A percentile compares a stretch with the other conserved stretches of the same genome.
Conservation (phyloP, 2,888 invertebrate genomes). For the Pachycephus smyrnensis region DNA sequence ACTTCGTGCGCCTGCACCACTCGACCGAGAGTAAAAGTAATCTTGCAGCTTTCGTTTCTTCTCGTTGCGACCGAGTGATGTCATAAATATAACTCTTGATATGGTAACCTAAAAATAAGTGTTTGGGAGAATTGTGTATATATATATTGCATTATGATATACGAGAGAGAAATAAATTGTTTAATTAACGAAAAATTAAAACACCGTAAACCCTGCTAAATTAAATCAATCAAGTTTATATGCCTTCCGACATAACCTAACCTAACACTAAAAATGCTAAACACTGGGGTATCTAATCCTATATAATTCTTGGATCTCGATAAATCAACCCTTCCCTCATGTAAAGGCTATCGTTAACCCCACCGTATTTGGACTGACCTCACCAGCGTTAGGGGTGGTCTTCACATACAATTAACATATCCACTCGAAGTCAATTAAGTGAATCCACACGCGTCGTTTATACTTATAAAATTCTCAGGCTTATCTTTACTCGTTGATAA, state of each 20-base stretch:
- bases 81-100: slow-evolving; percentile 57
- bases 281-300: neutral
- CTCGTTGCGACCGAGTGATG: slow-evolving; percentile 55
- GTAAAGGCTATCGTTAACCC: neutral
- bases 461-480: neutral
- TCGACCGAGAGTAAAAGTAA: slow-evolving; percentile 59
- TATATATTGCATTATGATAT: neutral
- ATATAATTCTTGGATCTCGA: neutral
- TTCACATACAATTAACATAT: neutral
- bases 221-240: neutral
- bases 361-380: neutral
- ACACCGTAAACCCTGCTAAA: neutral
- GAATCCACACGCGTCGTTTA: neutral
- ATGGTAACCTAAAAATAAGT: slow-evolving; percentile 52
- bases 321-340: neutral
- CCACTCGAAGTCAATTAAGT: neutral
- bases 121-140: slow-evolving; percentile 31
- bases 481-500: neutral
- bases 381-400: neutral
- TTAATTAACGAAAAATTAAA: neutral
- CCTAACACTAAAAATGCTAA: neutral
- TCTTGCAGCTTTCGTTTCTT: slow-evolving; percentile 61
- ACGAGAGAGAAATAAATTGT: neutral
- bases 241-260: neutral
- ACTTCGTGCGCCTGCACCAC: slow-evolving; percentile 38